phyloP scores from a whole-genome alignment of 2,113 vertebrate genomes.

The Periophthalmus modestus region DNA sequence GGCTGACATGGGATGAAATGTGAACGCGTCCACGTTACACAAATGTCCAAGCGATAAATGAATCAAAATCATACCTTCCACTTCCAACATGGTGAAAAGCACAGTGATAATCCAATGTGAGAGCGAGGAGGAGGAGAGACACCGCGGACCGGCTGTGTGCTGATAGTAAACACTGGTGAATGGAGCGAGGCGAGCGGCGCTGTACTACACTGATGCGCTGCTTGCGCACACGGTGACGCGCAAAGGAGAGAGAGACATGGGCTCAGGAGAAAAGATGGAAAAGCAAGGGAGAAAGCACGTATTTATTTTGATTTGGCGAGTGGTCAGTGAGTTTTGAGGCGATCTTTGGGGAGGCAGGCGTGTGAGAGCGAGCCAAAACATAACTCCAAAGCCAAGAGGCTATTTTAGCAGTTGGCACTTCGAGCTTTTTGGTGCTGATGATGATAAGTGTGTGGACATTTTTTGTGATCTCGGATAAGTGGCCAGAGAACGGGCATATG shows the following conservation, averaged over 20 bases:
- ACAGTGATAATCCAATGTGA: slow-evolving; percentile 74
- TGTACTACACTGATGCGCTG: slow-evolving; percentile 51
- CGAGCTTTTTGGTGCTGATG: background rate
- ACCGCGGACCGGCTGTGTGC: slow-evolving; percentile 43
- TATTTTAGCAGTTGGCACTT: background rate
- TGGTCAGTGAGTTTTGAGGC: background rate
- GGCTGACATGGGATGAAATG: background rate
- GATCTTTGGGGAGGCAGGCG: background rate
- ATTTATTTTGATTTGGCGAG: background rate
- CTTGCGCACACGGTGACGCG: slow-evolving; percentile 74
- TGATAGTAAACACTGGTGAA: slow-evolving; percentile 66
- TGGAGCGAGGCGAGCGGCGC: slow-evolving; percentile 53
- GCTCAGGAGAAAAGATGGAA: background rate
- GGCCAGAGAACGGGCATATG: slow-evolving; percentile 4
- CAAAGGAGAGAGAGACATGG: slow-evolving; percentile 9
- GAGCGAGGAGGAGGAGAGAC: slow-evolving; percentile 28
- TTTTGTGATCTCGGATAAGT: background rate
- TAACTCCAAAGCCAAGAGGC: background rate
- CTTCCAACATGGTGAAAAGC: slow-evolving; percentile 76
- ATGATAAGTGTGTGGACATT: background rate
- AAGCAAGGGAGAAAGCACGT: background rate
- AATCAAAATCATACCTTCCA: slow-evolving; percentile 71
- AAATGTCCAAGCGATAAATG: background rate
- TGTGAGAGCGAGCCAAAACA: background rate
- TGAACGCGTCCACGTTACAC: background rate